Conservation (phyloP, 2,113 vertebrate genomes). For the Cottus gobio region DNA sequence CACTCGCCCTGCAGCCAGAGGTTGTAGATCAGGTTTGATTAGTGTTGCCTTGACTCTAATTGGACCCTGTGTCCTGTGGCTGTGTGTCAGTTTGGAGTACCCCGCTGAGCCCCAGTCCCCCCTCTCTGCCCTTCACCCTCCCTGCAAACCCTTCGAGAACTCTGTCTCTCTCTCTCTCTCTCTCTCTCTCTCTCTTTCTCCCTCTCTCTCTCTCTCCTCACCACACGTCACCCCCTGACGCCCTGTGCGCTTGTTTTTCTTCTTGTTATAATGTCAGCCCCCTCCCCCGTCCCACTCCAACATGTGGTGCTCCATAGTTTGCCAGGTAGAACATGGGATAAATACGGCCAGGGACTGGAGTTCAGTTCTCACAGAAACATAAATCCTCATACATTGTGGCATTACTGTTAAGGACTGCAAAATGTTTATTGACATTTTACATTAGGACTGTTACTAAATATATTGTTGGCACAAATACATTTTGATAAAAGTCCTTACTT, state of each 20-base stretch:
- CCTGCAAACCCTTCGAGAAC: conserved; percentile 14
- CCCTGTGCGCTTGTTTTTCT: conserved; percentile 15
- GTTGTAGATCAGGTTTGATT: conserved; percentile 78
- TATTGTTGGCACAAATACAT: background rate
- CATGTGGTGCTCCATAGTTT: background rate
- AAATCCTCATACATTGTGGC: background rate
- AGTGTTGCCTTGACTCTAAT: conserved; percentile 73
- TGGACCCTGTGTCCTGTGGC: conserved; percentile 72
- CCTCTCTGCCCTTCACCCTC: conserved; percentile 44
- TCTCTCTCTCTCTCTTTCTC: background rate
- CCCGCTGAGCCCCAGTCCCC: conserved; percentile 59
- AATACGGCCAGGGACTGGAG: background rate
- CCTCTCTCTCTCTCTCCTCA: background rate
- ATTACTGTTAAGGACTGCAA: background rate
- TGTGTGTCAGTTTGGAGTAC: conserved; percentile 63
- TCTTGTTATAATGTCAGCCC: background rate
- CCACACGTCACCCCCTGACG: background rate
- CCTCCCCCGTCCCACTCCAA: background rate
- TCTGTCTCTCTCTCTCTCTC: conserved; percentile 6
- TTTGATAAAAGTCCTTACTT: background rate
- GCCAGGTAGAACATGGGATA: background rate
- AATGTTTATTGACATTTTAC: background rate
- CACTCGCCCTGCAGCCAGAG: conserved; percentile 54
- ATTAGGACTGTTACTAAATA: background rate
- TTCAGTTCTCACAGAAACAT: background rate